Base-by-base conservation (phyloP, 2,113 vertebrate species). In the Callithrix jacchus region DNA sequence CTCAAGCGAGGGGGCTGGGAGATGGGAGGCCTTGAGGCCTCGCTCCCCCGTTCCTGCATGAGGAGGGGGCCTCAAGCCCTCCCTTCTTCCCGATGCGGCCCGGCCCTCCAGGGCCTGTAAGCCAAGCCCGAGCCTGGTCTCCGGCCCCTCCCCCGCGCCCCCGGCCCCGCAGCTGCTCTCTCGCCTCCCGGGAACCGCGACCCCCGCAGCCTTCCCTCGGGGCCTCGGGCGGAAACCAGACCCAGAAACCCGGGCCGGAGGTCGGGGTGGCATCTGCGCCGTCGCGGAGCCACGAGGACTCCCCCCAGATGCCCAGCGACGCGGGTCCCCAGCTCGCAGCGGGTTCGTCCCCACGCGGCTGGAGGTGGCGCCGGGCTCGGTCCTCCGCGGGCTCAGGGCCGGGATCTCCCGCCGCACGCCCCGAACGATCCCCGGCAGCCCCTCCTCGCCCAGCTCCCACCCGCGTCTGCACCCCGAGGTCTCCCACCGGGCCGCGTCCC, bases 191-290 rank as follows among this genome's bases (percentile, higher is more conserved):
- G 27, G 11, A 20, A 21, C 61, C 42, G 35, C 18, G 42, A 64
- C 52, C 40, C 84, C 17, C 42, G n/a, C 25, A 21, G 52, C 30
- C 10, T 3, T 11, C 32, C 25, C 45, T 14, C 32, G 5, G 49
- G 37, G 21, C 54, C 11, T 1, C 27, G 11, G 25, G 11, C 16
- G 20, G 71, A 58, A 37, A 14, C 71, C 40, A 25, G 81, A 35
- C 40, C 35, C 13, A 2, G 25, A 49, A 84, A 35, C 4, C 2
- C 13, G n/a, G 23, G 32, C 0, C n/a, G 45, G 13, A 2, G 3
- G 27, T 18, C 25, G 4, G 58, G 54, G 58, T 11, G 58, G 58
- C 25, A 27, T 61, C 58, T 61, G 58, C 58, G 25, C 25, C 3
- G 58, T 27, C 58, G 10, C 11, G 61, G 27, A 27, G 71, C 71